A percentile compares a stretch with the other conserved stretches of the same genome.
phyloP scores from a whole-genome alignment of 2,113 vertebrate species.

The Strigops habroptila region DNA sequence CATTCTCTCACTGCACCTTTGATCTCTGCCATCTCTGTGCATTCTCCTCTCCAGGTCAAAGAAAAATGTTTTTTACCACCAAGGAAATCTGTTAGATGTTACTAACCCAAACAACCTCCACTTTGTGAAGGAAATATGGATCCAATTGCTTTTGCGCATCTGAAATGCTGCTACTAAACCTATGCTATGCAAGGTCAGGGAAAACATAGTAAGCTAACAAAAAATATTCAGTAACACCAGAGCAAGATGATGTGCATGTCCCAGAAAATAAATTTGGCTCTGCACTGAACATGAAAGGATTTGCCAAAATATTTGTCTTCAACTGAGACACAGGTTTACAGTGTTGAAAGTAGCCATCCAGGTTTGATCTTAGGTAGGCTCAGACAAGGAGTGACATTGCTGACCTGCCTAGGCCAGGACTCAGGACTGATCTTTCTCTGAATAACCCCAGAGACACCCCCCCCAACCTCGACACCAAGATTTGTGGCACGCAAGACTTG shows the following conservation, averaged over 20 bases:
- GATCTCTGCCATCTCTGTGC: not conserved
- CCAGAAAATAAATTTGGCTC: not conserved
- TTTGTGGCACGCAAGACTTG: not conserved
- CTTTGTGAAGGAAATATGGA: not conserved
- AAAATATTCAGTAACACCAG: not conserved
- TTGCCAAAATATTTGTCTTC: not conserved
- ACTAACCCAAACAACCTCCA: not conserved
- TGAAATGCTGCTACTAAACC: slow-evolving; percentile 3
- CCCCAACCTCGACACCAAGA: not conserved
- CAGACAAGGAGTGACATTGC: not conserved
- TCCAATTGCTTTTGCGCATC: not conserved
- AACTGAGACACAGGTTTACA: not conserved
- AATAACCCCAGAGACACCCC: not conserved
- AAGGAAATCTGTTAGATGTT: not conserved
- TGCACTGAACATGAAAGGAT: not conserved
- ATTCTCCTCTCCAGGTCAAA: not conserved
- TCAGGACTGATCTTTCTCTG: not conserved
- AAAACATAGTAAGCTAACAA: not conserved
- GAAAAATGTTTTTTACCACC: not conserved
- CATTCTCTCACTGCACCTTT: not conserved
- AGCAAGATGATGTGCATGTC: not conserved
- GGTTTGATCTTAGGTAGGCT: not conserved
- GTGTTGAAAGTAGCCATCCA: rapidly evolving
- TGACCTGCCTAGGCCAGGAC: not conserved
- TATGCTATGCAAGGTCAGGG: not conserved